These are phyloP conservation scores for Eubasilissa splendida DNA, from an alignment of 2,888 invertebrate genomes.

Conservation along the genomic window DNA sequence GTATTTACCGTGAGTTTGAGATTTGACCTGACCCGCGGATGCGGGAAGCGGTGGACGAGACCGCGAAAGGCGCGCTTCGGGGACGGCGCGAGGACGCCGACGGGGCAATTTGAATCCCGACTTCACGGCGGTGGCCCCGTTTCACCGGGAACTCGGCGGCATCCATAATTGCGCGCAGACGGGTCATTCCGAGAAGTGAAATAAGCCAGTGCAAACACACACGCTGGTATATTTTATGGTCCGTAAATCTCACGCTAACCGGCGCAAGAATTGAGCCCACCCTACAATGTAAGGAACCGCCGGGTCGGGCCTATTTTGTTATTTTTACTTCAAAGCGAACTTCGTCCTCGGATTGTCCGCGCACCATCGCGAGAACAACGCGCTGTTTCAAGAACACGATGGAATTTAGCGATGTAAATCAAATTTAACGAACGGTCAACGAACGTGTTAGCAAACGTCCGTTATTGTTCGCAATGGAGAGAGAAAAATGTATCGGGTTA, in stretches of 20 bases:
- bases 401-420: not conserved
- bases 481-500: too few species aligned
- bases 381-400: too few species aligned
- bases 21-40: conserved; percentile 9
- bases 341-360: not conserved
- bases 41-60: not conserved
- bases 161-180: not conserved
- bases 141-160: not conserved
- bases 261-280: conserved; percentile 41
- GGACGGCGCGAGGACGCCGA: not conserved
- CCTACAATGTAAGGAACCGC: conserved; percentile 46
- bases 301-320: conserved; percentile 5
- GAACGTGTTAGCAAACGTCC: not conserved
- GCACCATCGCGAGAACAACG: too few species aligned
- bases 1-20: conserved; percentile 11
- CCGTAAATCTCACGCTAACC: conserved; percentile 54
- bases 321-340: not conserved
- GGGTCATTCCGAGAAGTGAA: conserved; percentile 53
- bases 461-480: too few species aligned
- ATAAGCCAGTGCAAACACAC: conserved; percentile 50
- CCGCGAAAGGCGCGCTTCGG: not conserved
- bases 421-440: not conserved
- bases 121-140: too few species aligned
- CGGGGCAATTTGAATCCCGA: too few species aligned
- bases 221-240: conserved; percentile 50